Evolutionary conservation across 1,140 invertebrate species (phyloP).

Genomic region (Drosophila athabasca): DNA sequence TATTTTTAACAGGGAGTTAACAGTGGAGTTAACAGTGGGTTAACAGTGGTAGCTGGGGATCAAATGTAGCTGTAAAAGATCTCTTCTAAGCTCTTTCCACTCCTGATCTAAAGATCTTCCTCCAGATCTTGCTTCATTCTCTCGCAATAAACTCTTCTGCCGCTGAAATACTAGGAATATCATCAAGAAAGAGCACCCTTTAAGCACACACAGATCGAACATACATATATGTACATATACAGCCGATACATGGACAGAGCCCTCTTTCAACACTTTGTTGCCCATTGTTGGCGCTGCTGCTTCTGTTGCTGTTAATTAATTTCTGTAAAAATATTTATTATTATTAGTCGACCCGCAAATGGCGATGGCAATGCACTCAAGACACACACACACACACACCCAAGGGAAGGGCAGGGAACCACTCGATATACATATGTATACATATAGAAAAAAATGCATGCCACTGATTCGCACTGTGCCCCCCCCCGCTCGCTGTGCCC

Average conservation of each 20-base stretch:
- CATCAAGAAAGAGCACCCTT: no score
- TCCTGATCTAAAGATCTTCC: no score
- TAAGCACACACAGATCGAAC: no score
- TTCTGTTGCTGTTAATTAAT: conserved; percentile 69
- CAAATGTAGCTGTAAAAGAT: no score
- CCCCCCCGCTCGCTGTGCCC: background rate
- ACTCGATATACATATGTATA: conserved; percentile 27
- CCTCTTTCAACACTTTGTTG: conserved; percentile 59
- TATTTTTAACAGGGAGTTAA: no score
- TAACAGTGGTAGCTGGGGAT: background rate
- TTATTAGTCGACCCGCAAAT: conserved; percentile 70
- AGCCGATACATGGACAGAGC: conserved; percentile 20
- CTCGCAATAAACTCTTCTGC: no score
- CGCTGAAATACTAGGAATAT: no score
- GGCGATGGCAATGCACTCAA: conserved; percentile 59
- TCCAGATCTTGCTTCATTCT: no score
- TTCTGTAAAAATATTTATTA: conserved; percentile 80
- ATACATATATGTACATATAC: background rate
- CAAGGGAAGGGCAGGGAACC: conserved; percentile 5
- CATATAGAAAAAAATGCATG: conserved; percentile 48
- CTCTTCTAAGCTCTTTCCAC: no score
- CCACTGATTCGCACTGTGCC: conserved; percentile 42
- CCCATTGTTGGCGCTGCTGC: conserved; percentile 34
- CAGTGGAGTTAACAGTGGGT: background rate
- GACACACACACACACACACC: conserved; percentile 7